These are phyloP conservation scores for Sesia bembeciformis DNA, from an alignment of 2,888 invertebrate species.

Conservation along the genomic window DNA sequence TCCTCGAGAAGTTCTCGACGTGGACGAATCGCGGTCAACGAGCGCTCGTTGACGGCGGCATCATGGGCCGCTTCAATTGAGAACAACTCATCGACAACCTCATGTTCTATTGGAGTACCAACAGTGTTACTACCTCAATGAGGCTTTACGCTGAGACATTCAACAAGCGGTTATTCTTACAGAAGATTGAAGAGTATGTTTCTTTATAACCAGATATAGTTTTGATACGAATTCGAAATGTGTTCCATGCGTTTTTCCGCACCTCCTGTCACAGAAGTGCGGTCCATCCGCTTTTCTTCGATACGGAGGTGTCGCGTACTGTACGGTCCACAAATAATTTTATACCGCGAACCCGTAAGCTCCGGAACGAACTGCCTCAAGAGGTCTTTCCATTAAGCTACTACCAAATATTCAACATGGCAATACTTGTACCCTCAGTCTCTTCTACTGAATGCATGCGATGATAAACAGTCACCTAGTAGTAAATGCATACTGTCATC, in stretches of 20 bases:
- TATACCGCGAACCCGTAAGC: no score
- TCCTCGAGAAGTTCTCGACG: conserved; percentile 85
- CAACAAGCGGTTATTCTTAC: conserved; percentile 12
- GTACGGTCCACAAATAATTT: no score
- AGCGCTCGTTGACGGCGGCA: conserved; percentile 76
- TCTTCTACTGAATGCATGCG: no score
- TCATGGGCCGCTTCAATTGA: conserved; percentile 72
- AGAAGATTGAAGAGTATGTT: conserved; percentile 25
- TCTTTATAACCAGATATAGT: conserved; percentile 35
- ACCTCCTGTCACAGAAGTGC: no score
- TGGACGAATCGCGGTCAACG: conserved; percentile 70
- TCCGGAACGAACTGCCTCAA: no score
- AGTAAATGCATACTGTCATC: no score
- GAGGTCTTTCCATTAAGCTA: no score
- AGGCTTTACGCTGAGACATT: conserved; percentile 78
- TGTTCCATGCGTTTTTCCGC: not conserved
- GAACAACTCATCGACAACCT: conserved; percentile 82
- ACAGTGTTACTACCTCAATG: conserved; percentile 78
- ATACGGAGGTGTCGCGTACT: no score
- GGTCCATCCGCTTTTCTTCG: no score
- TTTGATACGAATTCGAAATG: not conserved
- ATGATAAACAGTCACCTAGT: no score
- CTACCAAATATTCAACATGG: no score
- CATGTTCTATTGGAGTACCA: conserved; percentile 84
- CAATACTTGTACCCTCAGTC: no score